Evolutionary conservation across 2,113 vertebrate species (phyloP).

Genomic region (Baryphthengus martii): DNA sequence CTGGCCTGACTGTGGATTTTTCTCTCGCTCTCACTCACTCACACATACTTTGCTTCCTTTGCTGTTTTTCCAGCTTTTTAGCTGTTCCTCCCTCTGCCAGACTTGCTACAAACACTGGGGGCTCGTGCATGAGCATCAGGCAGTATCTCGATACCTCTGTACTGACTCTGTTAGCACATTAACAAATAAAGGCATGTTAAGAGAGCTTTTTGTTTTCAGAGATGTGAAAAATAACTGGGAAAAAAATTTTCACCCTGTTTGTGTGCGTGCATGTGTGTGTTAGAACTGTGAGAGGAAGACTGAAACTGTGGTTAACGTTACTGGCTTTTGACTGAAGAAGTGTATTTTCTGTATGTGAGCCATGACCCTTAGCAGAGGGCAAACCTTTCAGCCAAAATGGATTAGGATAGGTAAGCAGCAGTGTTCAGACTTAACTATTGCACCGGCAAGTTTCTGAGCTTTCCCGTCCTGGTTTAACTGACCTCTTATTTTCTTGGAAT

Average conservation of each 20-base stretch:
- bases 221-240: background rate
- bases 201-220: background rate
- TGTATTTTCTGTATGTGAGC: background rate
- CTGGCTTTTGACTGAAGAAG: background rate
- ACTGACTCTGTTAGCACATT: background rate
- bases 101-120: background rate
- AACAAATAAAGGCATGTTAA: background rate
- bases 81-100: background rate
- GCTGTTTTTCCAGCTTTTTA: conserved; percentile 23
- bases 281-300: background rate
- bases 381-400: background rate
- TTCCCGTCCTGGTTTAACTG: background rate
- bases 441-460: background rate
- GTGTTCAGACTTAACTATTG: background rate
- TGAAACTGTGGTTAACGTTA: background rate
- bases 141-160: background rate
- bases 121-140: background rate
- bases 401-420: background rate
- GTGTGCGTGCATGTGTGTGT: background rate
- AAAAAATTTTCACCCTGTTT: background rate
- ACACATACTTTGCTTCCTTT: conserved; percentile 18
- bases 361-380: background rate
- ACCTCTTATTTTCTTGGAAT: background rate
- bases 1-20: conserved; percentile 35
- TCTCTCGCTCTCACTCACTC: background rate